phyloP scores from a whole-genome alignment of 1,140 invertebrate genomes.

The Tetramorium alpestre region DNA sequence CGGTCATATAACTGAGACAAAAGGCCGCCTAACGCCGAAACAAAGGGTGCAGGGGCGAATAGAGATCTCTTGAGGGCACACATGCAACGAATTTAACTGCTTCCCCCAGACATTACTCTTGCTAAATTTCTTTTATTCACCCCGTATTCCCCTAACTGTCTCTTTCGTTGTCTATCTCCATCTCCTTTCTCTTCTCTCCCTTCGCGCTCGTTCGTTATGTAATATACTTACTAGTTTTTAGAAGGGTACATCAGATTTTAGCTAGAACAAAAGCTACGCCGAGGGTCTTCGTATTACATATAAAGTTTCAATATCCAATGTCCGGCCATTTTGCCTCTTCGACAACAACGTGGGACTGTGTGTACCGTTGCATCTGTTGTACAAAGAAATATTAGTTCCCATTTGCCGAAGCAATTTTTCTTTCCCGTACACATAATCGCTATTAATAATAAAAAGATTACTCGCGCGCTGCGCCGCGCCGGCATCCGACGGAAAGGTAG shows the following conservation, averaged over 20 bases:
- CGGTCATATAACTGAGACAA: slow-evolving; percentile 85
- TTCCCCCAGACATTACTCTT: slow-evolving; percentile 85
- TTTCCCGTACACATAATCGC: slow-evolving; percentile 6
- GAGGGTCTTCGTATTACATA: neutral
- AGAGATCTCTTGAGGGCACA: slow-evolving; percentile 82
- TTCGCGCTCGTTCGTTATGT: slow-evolving; percentile 8
- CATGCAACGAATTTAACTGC: slow-evolving; percentile 85
- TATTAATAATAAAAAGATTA: slow-evolving; percentile 56
- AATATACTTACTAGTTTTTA: slow-evolving; percentile 32
- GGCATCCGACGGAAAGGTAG: neutral
- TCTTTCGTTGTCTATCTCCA: slow-evolving; percentile 36
- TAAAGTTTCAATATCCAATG: neutral
- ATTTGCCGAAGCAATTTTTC: neutral
- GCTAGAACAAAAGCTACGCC: neutral
- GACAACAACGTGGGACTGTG: neutral
- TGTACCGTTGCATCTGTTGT: neutral
- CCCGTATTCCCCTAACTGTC: slow-evolving; percentile 66
- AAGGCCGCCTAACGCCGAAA: slow-evolving; percentile 84
- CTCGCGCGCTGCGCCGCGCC: neutral
- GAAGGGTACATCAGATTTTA: slow-evolving; percentile 27
- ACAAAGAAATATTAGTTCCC: neutral
- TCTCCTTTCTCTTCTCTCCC: slow-evolving; percentile 15
- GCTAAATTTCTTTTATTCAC: slow-evolving; percentile 83
- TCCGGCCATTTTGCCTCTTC: neutral
- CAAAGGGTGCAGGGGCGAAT: slow-evolving; percentile 81